These are phyloP conservation scores for Nycticorax nycticorax DNA, from an alignment of 2,113 vertebrate genomes.

Conservation along the genomic window DNA sequence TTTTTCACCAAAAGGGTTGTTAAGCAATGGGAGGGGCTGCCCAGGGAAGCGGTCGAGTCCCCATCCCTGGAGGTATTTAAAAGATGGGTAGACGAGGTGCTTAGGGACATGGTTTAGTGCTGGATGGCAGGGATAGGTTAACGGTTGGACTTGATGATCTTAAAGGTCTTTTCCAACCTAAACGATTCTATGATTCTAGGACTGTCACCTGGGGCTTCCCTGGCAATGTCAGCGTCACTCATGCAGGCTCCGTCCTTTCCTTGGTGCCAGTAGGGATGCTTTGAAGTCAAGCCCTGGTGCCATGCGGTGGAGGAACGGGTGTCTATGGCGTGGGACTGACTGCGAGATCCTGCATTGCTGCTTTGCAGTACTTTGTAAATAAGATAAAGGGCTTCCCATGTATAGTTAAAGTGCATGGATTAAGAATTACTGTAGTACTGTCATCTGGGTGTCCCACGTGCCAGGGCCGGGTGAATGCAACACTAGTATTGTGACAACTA, in stretches of 20 bases:
- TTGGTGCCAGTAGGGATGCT: not conserved
- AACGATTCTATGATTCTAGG: no score
- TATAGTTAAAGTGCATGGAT: not conserved
- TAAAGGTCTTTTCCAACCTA: no score
- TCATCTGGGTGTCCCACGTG: not conserved
- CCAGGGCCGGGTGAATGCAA: not conserved
- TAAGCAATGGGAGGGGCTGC: no score
- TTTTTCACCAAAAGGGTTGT: no score
- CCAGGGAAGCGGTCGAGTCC: no score
- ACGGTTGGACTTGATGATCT: no score
- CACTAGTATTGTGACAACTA: not conserved
- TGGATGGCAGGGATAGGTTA: no score
- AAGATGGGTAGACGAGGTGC: no score
- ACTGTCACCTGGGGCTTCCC: not conserved
- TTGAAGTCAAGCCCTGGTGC: not conserved
- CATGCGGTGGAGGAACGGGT: not conserved
- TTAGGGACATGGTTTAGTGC: no score
- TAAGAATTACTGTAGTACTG: not conserved
- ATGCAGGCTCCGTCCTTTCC: not conserved
- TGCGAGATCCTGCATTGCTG: not conserved
- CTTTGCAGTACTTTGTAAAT: not conserved
- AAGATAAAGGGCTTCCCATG: not conserved
- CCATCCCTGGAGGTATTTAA: no score
- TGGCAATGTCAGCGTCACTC: not conserved
- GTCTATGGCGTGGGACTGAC: rapidly evolving